Percentiles rank a stretch among this genome's conserved stretches.
These are phyloP conservation scores for Amblyopsis hoosieri DNA, from an alignment of 2,797 vertebrate species.

Conservation along the genomic window DNA sequence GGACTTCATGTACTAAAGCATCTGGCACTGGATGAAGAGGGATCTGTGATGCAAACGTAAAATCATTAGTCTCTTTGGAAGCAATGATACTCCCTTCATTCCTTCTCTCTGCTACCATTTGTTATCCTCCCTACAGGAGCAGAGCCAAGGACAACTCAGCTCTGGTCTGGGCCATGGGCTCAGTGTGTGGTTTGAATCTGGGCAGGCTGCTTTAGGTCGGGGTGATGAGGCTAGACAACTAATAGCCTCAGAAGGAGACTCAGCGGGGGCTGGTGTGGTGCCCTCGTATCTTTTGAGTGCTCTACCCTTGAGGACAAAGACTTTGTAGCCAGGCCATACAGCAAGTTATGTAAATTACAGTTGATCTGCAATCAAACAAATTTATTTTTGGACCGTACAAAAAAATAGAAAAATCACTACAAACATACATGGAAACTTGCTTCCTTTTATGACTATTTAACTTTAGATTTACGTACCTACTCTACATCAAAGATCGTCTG, in stretches of 20 bases:
- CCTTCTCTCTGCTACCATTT: conserved; percentile 50
- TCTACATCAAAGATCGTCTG: not conserved
- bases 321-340: not conserved
- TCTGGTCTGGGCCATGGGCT: conserved; percentile 45
- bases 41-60: conserved; percentile 83
- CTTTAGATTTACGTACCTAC: no score
- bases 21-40: conserved; percentile 99
- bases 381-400: no score
- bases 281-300: conserved; percentile 48
- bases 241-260: conserved; percentile 14
- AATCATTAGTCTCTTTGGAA: conserved; percentile 55
- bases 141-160: conserved; percentile 63
- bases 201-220: conserved; percentile 43
- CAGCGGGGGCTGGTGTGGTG: conserved; percentile 39
- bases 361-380: conserved; percentile 3
- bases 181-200: conserved; percentile 41
- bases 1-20: conserved; percentile 98
- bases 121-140: conserved; percentile 42
- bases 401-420: not conserved
- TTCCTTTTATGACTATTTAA: not conserved
- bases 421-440: not conserved
- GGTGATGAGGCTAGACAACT: not conserved
- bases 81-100: conserved; percentile 44
- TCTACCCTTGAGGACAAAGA: conserved; percentile 3
- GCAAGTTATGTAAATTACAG: conserved; percentile 5